Evolutionary conservation across 64 coral and sea anemone genomes (phyloP).

Genomic region (Porites australiensis): DNA sequence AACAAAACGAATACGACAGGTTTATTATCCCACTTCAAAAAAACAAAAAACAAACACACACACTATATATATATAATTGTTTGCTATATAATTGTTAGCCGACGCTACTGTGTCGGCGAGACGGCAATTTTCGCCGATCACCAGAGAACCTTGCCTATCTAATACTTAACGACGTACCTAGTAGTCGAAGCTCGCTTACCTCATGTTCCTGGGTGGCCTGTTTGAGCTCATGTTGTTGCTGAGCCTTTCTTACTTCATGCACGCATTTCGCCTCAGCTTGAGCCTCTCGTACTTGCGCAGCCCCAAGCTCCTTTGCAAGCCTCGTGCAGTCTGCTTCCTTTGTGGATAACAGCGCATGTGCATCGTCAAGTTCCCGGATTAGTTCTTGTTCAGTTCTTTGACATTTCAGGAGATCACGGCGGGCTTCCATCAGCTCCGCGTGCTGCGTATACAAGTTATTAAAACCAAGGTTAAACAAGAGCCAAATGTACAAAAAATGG

Average conservation of each 20-base stretch:
- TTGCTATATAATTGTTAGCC: too few species aligned
- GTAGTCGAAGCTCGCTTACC: slow-evolving; percentile 16
- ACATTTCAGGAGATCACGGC: slow-evolving; percentile 81
- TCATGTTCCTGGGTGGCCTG: slow-evolving; percentile 84
- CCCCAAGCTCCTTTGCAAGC: slow-evolving; percentile 97
- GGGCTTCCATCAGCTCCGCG: slow-evolving; percentile 91
- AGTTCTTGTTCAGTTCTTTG: slow-evolving; percentile 94
- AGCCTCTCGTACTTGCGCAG: slow-evolving; percentile 95
- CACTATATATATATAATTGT: too few species aligned
- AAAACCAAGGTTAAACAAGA: not conserved
- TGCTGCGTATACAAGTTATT: slow-evolving; percentile 58
- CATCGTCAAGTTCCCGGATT: slow-evolving; percentile 90
- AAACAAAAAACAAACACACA: too few species aligned
- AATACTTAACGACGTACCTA: too few species aligned
- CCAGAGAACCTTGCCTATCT: too few species aligned
- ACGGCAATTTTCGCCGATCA: too few species aligned
- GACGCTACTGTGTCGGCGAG: too few species aligned
- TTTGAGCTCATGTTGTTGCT: slow-evolving; percentile 88
- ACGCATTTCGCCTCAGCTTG: slow-evolving; percentile 94
- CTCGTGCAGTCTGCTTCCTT: slow-evolving; percentile 94
- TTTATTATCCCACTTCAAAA: too few species aligned
- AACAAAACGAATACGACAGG: too few species aligned
- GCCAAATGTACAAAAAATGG: not conserved
- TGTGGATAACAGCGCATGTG: slow-evolving; percentile 79
- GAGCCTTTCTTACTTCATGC: slow-evolving; percentile 82